Evolutionary conservation across 1,140 invertebrate species (phyloP).

Genomic region (Muscidifurax raptorellus): DNA sequence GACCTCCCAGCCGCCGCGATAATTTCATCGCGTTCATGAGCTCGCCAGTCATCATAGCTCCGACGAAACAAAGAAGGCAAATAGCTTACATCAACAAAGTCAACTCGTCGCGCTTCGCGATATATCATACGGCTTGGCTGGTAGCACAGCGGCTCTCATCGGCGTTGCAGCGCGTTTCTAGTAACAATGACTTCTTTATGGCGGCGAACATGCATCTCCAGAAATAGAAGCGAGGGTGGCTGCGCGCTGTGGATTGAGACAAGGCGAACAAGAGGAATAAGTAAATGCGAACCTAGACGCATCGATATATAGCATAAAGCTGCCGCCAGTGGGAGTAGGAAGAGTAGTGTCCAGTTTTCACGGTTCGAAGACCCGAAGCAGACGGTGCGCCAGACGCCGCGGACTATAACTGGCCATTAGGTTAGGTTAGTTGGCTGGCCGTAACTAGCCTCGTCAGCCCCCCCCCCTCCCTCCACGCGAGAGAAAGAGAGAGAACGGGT

Average conservation of each 20-base stretch:
- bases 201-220: constrained; percentile 14
- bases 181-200: constrained; percentile 44
- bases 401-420: constrained; percentile 59
- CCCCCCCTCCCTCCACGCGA: background rate
- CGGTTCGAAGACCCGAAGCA: constrained; percentile 57
- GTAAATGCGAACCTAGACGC: background rate
- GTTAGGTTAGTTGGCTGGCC: constrained; percentile 43
- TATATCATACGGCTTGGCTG: constrained; percentile 2
- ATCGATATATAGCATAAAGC: constrained; percentile 25
- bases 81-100: background rate
- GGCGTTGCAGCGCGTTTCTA: background rate
- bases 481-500: background rate
- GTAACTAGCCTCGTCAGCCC: constrained; percentile 34
- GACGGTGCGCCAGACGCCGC: constrained; percentile 45
- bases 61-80: background rate
- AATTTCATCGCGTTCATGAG: constrained; percentile 10
- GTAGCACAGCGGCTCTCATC: background rate
- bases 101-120: background rate
- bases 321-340: background rate
- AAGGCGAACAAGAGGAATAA: background rate
- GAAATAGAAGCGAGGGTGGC: constrained; percentile 36
- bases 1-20: background rate
- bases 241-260: background rate
- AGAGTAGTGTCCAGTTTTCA: constrained; percentile 50
- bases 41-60: too few relatives aligned